Conservation (phyloP, 2,888 invertebrate genomes). For the Herminia tarsipennalis region DNA sequence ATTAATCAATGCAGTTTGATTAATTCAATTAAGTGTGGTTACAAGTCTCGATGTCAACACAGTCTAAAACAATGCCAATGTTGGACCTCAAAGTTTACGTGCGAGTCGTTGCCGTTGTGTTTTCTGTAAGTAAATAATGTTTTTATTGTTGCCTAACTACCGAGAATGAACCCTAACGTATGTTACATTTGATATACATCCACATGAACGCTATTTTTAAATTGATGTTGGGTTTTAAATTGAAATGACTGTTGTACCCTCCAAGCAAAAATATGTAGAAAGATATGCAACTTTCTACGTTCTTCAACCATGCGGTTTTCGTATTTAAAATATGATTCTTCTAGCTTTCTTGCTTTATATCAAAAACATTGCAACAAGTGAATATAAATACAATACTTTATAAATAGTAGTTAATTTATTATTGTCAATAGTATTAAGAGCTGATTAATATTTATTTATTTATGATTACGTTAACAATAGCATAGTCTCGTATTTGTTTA, state of each 20-base stretch:
- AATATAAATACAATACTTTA: too few species aligned
- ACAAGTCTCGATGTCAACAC: slow-evolving; percentile 64
- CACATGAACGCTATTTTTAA: neutral
- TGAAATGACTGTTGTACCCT: slow-evolving; percentile 1
- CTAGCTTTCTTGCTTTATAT: too few species aligned
- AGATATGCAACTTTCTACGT: too few species aligned
- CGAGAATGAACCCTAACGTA: neutral
- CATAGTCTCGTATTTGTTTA: too few species aligned
- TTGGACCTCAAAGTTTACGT: slow-evolving; percentile 75
- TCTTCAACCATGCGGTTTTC: too few species aligned
- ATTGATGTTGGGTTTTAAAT: neutral
- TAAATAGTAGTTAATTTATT: too few species aligned
- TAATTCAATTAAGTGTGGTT: slow-evolving; percentile 12
- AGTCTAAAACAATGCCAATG: slow-evolving; percentile 72
- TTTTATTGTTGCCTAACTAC: neutral
- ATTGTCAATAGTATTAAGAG: too few species aligned
- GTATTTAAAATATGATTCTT: too few species aligned
- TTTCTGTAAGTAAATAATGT: slow-evolving; percentile 69
- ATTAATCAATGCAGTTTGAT: slow-evolving; percentile 22
- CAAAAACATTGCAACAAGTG: too few species aligned
- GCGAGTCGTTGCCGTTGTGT: slow-evolving; percentile 73
- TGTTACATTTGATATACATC: neutral
- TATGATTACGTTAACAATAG: too few species aligned
- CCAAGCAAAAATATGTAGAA: neutral
- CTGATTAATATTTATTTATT: too few species aligned